These are phyloP conservation scores for Myrmophylax atrothorax DNA, from an alignment of 2,113 vertebrate genomes.

Conservation along the genomic window DNA sequence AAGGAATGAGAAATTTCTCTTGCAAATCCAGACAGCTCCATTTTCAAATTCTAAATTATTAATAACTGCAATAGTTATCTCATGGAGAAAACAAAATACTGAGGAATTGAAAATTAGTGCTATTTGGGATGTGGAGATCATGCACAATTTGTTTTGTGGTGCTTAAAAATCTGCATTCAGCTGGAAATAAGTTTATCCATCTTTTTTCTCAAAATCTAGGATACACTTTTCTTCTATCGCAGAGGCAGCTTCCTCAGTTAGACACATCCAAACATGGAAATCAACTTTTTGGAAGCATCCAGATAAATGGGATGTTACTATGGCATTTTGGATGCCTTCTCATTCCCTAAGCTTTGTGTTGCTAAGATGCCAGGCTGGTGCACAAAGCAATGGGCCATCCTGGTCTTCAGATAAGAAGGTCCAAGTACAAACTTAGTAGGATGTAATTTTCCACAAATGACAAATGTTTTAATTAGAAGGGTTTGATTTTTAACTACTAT, in stretches of 20 bases:
- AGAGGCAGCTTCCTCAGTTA: conserved; percentile 7
- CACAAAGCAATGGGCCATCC: conserved; percentile 21
- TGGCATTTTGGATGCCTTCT: conserved; percentile 48
- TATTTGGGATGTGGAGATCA: not conserved
- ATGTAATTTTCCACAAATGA: not conserved
- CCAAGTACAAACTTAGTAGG: not conserved
- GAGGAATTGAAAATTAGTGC: not conserved
- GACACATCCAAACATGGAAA: conserved; percentile 35
- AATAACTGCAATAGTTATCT: not conserved
- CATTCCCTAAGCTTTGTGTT: conserved; percentile 42
- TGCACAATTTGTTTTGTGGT: not conserved
- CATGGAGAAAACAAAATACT: not conserved
- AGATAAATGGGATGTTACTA: conserved; percentile 45
- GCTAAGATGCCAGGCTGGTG: conserved; percentile 58
- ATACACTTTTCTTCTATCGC: not conserved
- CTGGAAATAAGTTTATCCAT: not conserved
- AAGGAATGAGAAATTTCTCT: not conserved
- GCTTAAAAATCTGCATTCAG: not conserved
- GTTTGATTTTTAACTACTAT: not conserved
- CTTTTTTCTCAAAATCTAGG: not conserved
- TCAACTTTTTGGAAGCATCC: conserved; percentile 16
- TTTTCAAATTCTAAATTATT: not conserved
- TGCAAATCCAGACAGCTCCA: not conserved
- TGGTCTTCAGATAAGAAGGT: conserved; percentile 5
- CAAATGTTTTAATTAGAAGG: not conserved